Percentiles rank a stretch among this genome's conserved stretches.
Conservation (phyloP, 2,797 vertebrate species). For the Labeo calbasu region DNA sequence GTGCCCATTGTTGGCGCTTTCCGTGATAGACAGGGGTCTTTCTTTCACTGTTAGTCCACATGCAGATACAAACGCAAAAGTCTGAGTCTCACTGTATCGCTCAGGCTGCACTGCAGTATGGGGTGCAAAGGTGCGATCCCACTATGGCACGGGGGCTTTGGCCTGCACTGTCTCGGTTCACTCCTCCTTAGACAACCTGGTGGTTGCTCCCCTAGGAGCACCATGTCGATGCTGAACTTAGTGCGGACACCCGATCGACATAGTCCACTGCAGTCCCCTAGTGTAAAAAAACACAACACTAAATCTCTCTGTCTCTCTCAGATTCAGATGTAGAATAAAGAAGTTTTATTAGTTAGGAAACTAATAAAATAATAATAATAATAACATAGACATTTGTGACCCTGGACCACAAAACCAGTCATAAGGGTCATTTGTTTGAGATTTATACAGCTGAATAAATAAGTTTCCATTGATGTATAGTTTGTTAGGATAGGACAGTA, state of each 20-base stretch:
- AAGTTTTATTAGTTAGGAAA: neutral
- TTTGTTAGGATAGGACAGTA: too few species aligned
- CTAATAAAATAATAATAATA: neutral
- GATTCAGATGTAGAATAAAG: neutral
- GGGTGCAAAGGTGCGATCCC: too few species aligned
- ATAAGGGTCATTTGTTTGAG: too few species aligned
- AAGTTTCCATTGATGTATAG: too few species aligned
- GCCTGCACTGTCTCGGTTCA: constrained; percentile 62
- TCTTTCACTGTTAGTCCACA: too few species aligned
- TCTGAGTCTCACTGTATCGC: too few species aligned
- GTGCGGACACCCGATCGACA: constrained; percentile 60
- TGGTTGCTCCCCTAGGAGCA: constrained; percentile 55
- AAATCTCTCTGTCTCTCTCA: neutral
- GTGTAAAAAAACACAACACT: neutral
- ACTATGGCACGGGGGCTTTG: constrained; percentile 58
- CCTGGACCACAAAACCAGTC: too few species aligned
- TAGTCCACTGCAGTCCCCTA: constrained; percentile 39
- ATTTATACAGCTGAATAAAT: too few species aligned
- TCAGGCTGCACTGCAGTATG: too few species aligned
- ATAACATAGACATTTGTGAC: neutral
- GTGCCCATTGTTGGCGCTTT: too few species aligned
- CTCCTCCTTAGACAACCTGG: constrained; percentile 62
- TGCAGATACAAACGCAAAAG: too few species aligned
- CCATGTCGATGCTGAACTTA: constrained; percentile 63
- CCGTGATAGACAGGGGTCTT: too few species aligned